Conservation (phyloP, 2,797 vertebrate genomes). For the Parambassis ranga region DNA sequence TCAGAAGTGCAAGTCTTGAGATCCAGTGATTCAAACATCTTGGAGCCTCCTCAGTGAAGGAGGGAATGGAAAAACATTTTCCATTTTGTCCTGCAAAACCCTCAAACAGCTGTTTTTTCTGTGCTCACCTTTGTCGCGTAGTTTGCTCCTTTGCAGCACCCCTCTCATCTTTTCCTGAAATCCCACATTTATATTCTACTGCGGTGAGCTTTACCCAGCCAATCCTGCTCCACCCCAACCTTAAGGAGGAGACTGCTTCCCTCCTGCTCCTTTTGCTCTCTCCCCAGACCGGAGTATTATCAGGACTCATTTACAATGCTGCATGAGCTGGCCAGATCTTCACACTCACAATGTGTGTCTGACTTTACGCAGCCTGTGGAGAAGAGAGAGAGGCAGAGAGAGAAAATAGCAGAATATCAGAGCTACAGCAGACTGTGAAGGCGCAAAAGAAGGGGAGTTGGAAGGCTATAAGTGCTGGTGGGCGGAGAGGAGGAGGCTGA, state of each 20-base stretch:
- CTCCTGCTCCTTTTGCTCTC: conserved; percentile 35
- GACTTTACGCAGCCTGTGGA: conserved; percentile 43
- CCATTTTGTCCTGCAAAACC: no score
- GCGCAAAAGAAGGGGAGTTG: conserved; percentile 57
- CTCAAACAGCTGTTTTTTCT: neutral
- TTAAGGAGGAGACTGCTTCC: conserved; percentile 50
- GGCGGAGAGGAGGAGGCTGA: conserved; percentile 73
- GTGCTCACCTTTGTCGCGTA: conserved; percentile 6
- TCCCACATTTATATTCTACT: conserved; percentile 68
- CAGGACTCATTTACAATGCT: conserved; percentile 49
- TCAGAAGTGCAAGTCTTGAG: neutral
- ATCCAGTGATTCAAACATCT: neutral
- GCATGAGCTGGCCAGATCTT: conserved; percentile 53
- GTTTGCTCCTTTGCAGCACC: conserved; percentile 3
- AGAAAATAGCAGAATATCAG: conserved; percentile 38
- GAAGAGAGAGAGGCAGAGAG: conserved; percentile 22
- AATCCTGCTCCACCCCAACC: conserved; percentile 59
- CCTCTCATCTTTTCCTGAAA: conserved; percentile 26
- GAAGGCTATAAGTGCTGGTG: conserved; percentile 62
- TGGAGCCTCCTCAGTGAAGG: neutral
- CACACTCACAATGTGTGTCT: conserved; percentile 56
- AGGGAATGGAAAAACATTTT: neutral
- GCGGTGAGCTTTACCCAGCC: conserved; percentile 55
- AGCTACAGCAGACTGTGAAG: conserved; percentile 59
- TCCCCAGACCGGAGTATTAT: conserved; percentile 36